These are phyloP conservation scores for Porites divaricata DNA, from an alignment of 92 coral and sea anemone species.

Conservation along the genomic window DNA sequence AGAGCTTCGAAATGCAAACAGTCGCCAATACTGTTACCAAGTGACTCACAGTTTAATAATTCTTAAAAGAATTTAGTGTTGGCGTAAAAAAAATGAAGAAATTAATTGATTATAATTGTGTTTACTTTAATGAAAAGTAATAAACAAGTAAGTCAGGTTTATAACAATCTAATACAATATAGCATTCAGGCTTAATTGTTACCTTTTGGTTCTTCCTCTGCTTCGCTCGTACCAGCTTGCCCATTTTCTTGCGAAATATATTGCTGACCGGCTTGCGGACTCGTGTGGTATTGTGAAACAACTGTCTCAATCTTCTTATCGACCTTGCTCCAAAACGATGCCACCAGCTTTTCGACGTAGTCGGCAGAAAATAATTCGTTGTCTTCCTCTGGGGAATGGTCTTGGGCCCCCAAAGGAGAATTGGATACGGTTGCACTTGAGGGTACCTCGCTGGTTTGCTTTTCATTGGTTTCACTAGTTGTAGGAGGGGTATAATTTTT, in stretches of 20 bases:
- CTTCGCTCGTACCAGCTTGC: background rate
- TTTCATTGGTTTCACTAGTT: background rate
- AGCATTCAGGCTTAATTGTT: background rate
- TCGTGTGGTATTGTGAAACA: conserved; percentile 42
- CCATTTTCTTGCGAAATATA: conserved; percentile 4
- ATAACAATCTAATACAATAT: too few species aligned
- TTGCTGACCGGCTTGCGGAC: conserved; percentile 42
- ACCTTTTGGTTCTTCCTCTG: conserved; percentile 25
- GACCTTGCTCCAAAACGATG: conserved; percentile 77
- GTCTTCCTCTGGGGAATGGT: conserved; percentile 40
- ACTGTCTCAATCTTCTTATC: conserved; percentile 75
- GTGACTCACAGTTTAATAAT: too few species aligned
- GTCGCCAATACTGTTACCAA: too few species aligned
- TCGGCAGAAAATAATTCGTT: conserved; percentile 60
- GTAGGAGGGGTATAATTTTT: background rate
- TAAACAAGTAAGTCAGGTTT: too few species aligned
- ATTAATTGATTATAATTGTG: too few species aligned
- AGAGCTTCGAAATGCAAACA: too few species aligned
- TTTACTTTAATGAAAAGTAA: too few species aligned
- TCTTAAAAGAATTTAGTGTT: too few species aligned
- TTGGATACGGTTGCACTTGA: background rate
- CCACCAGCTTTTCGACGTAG: conserved; percentile 78
- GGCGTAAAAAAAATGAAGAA: too few species aligned
- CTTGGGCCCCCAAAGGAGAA: background rate
- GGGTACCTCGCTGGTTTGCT: background rate